Evolutionary conservation across 1,140 invertebrate genomes (phyloP), one percentile per base, ranked within the genome.

Genomic region (Diuraphis noxia): DNA sequence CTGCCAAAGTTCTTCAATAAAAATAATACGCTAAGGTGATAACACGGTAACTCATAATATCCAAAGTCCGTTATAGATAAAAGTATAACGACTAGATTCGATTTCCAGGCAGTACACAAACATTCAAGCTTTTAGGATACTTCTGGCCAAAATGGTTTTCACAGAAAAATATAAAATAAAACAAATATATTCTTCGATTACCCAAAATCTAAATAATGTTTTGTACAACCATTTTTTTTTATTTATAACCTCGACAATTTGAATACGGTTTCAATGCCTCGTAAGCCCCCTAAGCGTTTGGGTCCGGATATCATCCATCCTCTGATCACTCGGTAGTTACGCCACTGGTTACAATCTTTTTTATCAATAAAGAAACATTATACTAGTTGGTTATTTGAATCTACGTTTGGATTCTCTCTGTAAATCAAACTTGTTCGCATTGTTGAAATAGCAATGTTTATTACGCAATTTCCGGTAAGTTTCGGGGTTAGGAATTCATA

Each of bases 341-440:
- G 13, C 56, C 56, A 72, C 56, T n/a, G 56, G 30, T 79, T 79
- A 79, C n/a, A 25, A 38, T 79, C 34, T 79, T 38, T 79, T 34
- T 79, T 79, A 79, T 79, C 77, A 79, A 79, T 79, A 79, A 79
- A 34, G 77, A 79, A 79, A 79, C 36, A 79, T 79, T 36, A 79
- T 79, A 79, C 77, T 79, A 79, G n/a, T 36, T 79, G 36, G 36
- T 79, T 79, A 79, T 79, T 79, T 79, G 36, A 79, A 36, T 79
- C 36, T 36, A 79, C 77, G 36, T 79, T 79, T 17, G 34, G 36
- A 36, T 79, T 36, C 34, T 38, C 34, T 6, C 8, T 79, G 77
- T 79, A 79, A 23, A 79, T 36, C n/a, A 79, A 38, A 38, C 36
- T 36, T 79, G 36, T 79, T 36, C 23, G n/a, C 77, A 79, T 36